phyloP scores from a whole-genome alignment of 2,797 vertebrate species.

The Anas bahamensis region DNA sequence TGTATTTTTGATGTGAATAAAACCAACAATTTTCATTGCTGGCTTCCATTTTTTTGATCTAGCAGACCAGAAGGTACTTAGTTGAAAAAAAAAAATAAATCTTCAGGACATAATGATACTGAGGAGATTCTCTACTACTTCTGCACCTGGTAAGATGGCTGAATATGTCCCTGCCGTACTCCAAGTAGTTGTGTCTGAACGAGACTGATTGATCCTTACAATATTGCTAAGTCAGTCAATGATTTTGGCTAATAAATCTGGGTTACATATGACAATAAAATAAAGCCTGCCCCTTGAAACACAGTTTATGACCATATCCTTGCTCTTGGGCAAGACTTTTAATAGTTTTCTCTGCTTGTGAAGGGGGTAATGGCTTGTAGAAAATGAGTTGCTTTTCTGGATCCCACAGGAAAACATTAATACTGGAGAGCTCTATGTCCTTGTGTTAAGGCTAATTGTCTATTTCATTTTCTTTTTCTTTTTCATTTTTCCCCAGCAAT shows the following conservation, averaged over 20 bases:
- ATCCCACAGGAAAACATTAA: not conserved
- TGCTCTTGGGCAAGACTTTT: not conserved
- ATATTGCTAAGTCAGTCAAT: not conserved
- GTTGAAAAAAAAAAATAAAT: not conserved
- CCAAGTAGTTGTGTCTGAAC: not conserved
- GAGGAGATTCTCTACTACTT: not conserved
- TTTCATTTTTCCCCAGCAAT: not conserved
- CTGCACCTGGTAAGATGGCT: not conserved
- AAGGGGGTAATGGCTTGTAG: not conserved
- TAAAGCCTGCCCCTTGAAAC: not conserved
- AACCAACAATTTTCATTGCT: not conserved
- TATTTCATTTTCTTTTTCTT: not conserved
- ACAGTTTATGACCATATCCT: not conserved
- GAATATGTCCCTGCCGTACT: not conserved
- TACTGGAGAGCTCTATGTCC: not conserved
- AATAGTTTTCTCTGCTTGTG: not conserved
- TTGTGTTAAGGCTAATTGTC: not conserved
- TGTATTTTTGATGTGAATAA: not conserved
- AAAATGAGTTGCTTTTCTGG: not conserved
- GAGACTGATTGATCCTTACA: not conserved
- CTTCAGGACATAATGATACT: not conserved
- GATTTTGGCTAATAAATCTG: not conserved
- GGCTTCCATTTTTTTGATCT: not conserved
- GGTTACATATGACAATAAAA: not conserved
- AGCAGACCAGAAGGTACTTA: not conserved